Conservation (phyloP, 1,140 invertebrate species). For the Eriosoma lanigerum region DNA sequence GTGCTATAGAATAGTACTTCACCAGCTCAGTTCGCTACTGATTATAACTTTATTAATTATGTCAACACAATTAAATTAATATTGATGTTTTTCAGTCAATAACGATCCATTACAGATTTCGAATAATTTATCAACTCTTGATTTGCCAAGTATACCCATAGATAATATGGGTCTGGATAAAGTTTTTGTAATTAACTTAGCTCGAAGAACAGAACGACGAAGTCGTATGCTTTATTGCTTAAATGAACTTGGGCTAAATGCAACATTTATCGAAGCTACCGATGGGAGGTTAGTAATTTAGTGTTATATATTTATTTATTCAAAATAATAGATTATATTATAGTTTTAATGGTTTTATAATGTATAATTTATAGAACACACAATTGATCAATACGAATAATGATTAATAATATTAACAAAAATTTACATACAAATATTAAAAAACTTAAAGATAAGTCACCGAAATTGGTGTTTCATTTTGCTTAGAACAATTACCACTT, state of each 20-base stretch:
- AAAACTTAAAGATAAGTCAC: constrained; percentile 12
- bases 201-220: constrained; percentile 75
- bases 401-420: constrained; percentile 7
- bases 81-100: constrained; percentile 11
- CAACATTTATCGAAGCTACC: constrained; percentile 74
- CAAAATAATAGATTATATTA: neutral
- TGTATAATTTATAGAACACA: neutral
- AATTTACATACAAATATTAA: neutral
- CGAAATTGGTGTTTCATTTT: neutral
- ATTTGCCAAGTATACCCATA: constrained; percentile 57
- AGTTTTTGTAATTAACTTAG: constrained; percentile 90
- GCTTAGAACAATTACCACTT: neutral
- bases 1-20: no score
- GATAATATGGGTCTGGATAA: constrained; percentile 66
- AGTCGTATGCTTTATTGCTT: constrained; percentile 78
- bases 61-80: no score
- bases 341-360: neutral
- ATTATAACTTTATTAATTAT: no score
- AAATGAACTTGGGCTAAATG: constrained; percentile 76
- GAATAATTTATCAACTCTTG: constrained; percentile 34
- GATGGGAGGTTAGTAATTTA: constrained; percentile 77
- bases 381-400: constrained; percentile 2
- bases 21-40: no score
- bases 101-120: constrained; percentile 31
- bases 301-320: neutral